Evolutionary conservation across 2,888 invertebrate genomes (phyloP), one percentile per base, ranked within the genome.

Genomic region (Carabus problematicus): DNA sequence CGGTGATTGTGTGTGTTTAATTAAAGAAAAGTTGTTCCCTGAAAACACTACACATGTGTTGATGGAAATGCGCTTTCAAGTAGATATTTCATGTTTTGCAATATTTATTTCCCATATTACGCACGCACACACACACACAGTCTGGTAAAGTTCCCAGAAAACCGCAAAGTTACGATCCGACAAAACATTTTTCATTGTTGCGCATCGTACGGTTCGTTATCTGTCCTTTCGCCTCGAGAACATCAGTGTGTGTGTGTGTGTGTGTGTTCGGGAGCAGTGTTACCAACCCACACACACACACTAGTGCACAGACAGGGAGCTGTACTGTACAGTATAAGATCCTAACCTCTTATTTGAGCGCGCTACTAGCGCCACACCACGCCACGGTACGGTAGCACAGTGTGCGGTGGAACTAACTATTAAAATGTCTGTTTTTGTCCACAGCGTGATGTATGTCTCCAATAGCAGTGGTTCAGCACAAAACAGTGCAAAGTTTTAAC

Each of bases 381-480:
- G 60, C 39, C 11, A n/a, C 19, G 1, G 52, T 52, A 16, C 16
- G 12, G 16, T 11, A 39, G 56, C 29, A 39, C 39, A 29, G 40
- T 29, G 40, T 11, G 9, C 19, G 29, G 68, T 39, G 45, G 29
- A 55, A 19, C 41, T 52, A 62, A 69, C 69, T 69, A 69, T 69
- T 69, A 69, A 69, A 81, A 78, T 78, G 80, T 80, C 79, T 79
- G 75, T 79, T 79, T 81, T 81, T 81, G 81, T 81, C 79, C 79
- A 71, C 56, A 72, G 75, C 73, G 77, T 81, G 82, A 82, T 82
- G 80, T 81, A 82, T 81, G 79, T 78, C 78, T 77, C 79, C 80
- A 78, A 80, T 80, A 80, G 75, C 76, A 75, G 73, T 76, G 75
- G 74, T 76, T 75, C 75, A 74, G 75, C 76, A 78, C 79, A 79